Evolutionary conservation across 2,888 invertebrate genomes (phyloP).

Genomic region (Hydrotaea cyrtoneurina): DNA sequence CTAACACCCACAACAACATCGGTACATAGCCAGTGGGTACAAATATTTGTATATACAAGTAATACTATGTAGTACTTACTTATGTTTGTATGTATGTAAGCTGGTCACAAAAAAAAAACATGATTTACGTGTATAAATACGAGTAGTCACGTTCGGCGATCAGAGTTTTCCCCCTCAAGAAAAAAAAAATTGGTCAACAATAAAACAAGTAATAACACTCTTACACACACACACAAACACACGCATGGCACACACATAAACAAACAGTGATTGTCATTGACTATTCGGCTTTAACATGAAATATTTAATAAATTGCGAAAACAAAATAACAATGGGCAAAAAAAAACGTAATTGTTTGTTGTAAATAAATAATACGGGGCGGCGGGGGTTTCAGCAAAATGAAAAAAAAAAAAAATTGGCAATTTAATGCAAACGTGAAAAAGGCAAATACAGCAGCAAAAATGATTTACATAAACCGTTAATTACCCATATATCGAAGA

Average conservation of each 20-base stretch:
- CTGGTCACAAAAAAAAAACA: conserved; percentile 5
- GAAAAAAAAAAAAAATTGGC: conserved; percentile 3
- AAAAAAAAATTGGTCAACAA: conserved; percentile 28
- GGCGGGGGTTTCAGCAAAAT: neutral
- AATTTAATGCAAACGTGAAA: conserved; percentile 27
- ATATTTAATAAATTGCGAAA: conserved; percentile 33
- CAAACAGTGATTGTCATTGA: conserved; percentile 40
- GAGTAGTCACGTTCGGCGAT: conserved; percentile 38
- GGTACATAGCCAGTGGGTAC: neutral
- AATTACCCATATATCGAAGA: conserved; percentile 32
- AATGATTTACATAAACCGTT: conserved; percentile 28
- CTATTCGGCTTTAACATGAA: conserved; percentile 47
- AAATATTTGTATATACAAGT: neutral
- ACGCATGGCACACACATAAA: neutral
- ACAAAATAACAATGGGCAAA: neutral
- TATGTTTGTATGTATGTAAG: neutral
- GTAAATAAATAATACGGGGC: conserved; percentile 15
- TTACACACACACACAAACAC: neutral
- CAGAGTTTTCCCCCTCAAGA: conserved; percentile 20
- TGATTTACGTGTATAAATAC: conserved; percentile 40
- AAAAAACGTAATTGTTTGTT: conserved; percentile 14
- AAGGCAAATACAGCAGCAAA: conserved; percentile 5
- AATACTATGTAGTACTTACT: neutral
- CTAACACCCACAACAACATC: too few relatives aligned
- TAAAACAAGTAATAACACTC: conserved; percentile 22